These are phyloP conservation scores for Lontra canadensis DNA, from an alignment of 2,113 vertebrate species.

Conservation along the genomic window DNA sequence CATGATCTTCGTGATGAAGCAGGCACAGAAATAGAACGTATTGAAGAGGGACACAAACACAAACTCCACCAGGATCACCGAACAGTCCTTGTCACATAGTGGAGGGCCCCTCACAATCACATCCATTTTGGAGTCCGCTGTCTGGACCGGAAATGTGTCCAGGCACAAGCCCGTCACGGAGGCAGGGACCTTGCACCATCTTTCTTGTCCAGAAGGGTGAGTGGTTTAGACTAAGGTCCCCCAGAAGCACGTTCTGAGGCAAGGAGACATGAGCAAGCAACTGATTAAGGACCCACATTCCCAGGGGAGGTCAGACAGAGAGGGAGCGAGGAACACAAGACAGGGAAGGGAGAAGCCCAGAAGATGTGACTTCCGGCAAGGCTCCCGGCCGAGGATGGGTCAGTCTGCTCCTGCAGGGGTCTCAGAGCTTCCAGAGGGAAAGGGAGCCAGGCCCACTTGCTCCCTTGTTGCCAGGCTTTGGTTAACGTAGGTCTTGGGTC, in stretches of 20 bases:
- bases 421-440: background rate
- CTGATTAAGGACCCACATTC: background rate
- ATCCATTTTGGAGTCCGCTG: background rate
- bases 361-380: background rate
- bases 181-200: background rate
- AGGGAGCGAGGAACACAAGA: background rate
- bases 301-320: background rate
- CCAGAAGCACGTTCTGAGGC: slow-evolving; percentile 8
- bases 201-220: background rate
- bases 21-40: slow-evolving; percentile 6
- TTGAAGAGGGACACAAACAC: background rate
- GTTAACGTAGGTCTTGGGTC: background rate
- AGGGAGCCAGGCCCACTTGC: background rate
- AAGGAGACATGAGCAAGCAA: background rate
- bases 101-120: background rate
- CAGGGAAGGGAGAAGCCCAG: background rate
- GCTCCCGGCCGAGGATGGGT: background rate
- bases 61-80: background rate
- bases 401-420: background rate
- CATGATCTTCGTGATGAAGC: slow-evolving; percentile 35
- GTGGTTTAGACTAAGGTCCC: background rate
- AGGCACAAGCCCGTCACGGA: background rate
- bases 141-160: background rate
- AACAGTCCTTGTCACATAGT: background rate
- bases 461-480: background rate